A percentile compares a stretch with the other conserved stretches of the same genome.
phyloP scores from a whole-genome alignment of 2,113 vertebrate species.

The Otocyon megalotis region DNA sequence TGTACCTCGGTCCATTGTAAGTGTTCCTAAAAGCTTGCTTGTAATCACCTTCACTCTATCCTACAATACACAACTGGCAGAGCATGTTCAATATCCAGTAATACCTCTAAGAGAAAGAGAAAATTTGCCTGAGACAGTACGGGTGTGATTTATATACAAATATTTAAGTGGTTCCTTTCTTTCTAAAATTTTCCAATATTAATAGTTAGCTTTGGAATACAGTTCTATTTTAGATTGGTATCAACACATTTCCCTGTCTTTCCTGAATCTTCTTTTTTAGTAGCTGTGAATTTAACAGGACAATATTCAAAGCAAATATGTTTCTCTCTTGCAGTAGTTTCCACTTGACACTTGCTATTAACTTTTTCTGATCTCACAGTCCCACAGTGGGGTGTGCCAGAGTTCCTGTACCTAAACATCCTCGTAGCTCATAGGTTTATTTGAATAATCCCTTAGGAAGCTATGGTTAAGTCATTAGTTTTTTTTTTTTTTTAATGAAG shows the following conservation, averaged over 20 bases:
- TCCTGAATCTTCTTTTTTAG: conserved; percentile 32
- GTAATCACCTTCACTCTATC: not conserved
- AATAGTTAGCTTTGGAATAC: not conserved
- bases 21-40: not conserved
- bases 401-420: not conserved
- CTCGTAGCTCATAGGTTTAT: not conserved
- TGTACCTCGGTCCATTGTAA: not conserved
- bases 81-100: not conserved
- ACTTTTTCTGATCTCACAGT: conserved; percentile 11
- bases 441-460: not conserved
- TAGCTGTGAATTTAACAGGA: conserved; percentile 11
- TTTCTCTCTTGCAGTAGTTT: not conserved
- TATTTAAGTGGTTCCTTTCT: not conserved
- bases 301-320: conserved; percentile 2
- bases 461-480: not conserved
- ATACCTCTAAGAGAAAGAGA: not conserved
- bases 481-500: not conserved
- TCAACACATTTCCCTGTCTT: not conserved
- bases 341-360: not conserved
- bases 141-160: not conserved
- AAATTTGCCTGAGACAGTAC: not conserved
- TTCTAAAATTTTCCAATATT: not conserved
- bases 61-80: not conserved
- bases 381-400: not conserved
- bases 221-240: not conserved